phyloP scores from a whole-genome alignment of 53 echinoderm and acorn worm genomes.

The Pentamera pediparva region DNA sequence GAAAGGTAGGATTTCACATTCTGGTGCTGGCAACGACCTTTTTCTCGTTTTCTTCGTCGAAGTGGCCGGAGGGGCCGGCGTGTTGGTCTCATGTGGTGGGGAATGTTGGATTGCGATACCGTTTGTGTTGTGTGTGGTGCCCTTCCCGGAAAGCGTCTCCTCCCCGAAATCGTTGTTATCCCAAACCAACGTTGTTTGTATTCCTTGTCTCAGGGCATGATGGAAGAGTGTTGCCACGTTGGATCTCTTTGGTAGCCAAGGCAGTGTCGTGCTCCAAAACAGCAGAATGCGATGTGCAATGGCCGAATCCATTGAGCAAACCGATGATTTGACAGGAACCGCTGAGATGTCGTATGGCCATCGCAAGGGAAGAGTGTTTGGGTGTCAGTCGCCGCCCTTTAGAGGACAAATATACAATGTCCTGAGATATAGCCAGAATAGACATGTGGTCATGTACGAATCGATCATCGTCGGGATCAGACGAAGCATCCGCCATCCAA shows the following conservation, averaged over 20 bases:
- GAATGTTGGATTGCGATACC: constrained; percentile 58
- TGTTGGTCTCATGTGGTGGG: neutral
- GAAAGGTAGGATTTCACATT: constrained; percentile 20
- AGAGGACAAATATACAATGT: constrained; percentile 57
- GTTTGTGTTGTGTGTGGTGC: constrained; percentile 72
- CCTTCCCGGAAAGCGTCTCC: constrained; percentile 49
- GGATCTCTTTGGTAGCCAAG: constrained; percentile 4
- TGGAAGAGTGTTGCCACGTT: neutral
- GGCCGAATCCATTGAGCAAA: constrained; percentile 50
- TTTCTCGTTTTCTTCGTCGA: constrained; percentile 28
- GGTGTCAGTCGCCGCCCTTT: constrained; percentile 54
- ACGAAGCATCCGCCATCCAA: constrained; percentile 36
- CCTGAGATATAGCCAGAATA: constrained; percentile 55
- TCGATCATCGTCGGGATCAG: constrained; percentile 29
- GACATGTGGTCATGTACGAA: constrained; percentile 14
- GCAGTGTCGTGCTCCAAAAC: constrained; percentile 67
- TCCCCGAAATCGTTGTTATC: constrained; percentile 60
- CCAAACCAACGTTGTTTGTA: constrained; percentile 60
- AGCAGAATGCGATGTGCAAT: constrained; percentile 41
- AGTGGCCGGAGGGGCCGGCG: neutral
- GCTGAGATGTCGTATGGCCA: constrained; percentile 56
- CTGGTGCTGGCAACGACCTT: constrained; percentile 27
- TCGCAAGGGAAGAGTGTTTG: constrained; percentile 50
- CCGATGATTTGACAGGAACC: constrained; percentile 60
- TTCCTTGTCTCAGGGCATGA: constrained; percentile 2